Percentiles rank a stretch among this genome's conserved stretches.
phyloP scores from a whole-genome alignment of 1,140 invertebrate species.

The Conopomorpha cramerella region DNA sequence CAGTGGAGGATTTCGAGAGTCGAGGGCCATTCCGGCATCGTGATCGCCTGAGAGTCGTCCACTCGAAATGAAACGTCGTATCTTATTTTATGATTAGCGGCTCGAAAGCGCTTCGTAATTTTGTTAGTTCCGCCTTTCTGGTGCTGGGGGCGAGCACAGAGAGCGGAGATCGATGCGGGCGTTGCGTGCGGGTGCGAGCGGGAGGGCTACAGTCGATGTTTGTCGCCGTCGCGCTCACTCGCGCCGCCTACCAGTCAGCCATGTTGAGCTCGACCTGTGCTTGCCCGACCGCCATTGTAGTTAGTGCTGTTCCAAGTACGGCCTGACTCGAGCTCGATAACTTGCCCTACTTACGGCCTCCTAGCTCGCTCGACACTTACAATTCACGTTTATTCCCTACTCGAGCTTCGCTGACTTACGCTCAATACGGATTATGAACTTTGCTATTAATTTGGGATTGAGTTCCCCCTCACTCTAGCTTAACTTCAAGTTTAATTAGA shows the following conservation, averaged over 20 bases:
- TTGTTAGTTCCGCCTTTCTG: conserved; percentile 61
- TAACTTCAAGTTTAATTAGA: too few relatives aligned
- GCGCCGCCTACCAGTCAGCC: conserved; percentile 58
- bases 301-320: conserved; percentile 41
- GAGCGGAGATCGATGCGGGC: conserved; percentile 57
- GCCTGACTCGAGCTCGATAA: too few relatives aligned
- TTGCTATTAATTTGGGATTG: too few relatives aligned
- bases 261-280: conserved; percentile 58
- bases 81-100: conserved; percentile 62
- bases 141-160: conserved; percentile 52
- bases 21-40: conserved; percentile 55
- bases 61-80: conserved; percentile 60
- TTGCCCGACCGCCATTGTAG: conserved; percentile 58
- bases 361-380: too few relatives aligned
- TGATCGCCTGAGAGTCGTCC: conserved; percentile 55
- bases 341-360: too few relatives aligned
- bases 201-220: conserved; percentile 18
- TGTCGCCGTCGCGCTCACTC: conserved; percentile 36
- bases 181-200: conserved; percentile 43
- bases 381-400: too few relatives aligned
- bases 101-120: conserved; percentile 60
- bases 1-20: conserved; percentile 55
- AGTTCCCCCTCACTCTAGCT: too few relatives aligned
- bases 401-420: too few relatives aligned
- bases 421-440: too few relatives aligned